Conservation (phyloP, 2,113 vertebrate species). For the Pagrus major region DNA sequence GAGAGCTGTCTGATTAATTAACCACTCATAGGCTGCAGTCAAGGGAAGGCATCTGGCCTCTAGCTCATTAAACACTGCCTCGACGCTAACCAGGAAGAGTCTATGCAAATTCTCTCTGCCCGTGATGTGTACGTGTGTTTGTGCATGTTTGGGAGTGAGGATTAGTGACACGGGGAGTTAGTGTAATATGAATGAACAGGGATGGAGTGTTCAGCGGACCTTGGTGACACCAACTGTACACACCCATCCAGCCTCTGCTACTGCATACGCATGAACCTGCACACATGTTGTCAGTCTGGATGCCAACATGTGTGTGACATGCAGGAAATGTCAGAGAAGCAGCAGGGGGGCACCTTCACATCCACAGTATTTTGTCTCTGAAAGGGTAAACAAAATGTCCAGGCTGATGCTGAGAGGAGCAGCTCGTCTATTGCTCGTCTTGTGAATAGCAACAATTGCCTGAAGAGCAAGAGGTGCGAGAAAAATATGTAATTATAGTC, state of each 20-base stretch:
- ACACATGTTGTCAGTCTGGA: not conserved
- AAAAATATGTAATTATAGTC: slow-evolving; percentile 39
- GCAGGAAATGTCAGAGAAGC: not conserved
- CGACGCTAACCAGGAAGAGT: slow-evolving; percentile 51
- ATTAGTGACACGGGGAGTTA: slow-evolving; percentile 41
- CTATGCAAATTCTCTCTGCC: slow-evolving; percentile 49
- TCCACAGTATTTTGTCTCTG: not conserved
- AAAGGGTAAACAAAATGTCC: slow-evolving; percentile 19
- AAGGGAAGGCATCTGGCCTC: slow-evolving; percentile 71
- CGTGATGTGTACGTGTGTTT: not conserved
- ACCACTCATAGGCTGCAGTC: slow-evolving; percentile 69
- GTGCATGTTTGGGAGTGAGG: slow-evolving; percentile 29
- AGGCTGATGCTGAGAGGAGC: not conserved
- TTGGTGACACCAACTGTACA: slow-evolving; percentile 1
- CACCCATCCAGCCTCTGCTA: slow-evolving; percentile 16
- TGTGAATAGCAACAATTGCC: slow-evolving; percentile 28
- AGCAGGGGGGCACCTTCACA: not conserved
- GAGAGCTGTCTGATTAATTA: slow-evolving; percentile 81
- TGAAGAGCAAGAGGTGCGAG: slow-evolving; percentile 23
- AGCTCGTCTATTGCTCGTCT: not conserved
- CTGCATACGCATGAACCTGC: not conserved
- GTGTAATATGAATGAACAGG: slow-evolving; percentile 47
- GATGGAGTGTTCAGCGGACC: slow-evolving; percentile 45
- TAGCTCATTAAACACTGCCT: slow-evolving; percentile 77
- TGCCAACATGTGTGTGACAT: not conserved